Conservation (phyloP, 92 coral and sea anemone genomes). For the Palythoa heliodiscus region DNA sequence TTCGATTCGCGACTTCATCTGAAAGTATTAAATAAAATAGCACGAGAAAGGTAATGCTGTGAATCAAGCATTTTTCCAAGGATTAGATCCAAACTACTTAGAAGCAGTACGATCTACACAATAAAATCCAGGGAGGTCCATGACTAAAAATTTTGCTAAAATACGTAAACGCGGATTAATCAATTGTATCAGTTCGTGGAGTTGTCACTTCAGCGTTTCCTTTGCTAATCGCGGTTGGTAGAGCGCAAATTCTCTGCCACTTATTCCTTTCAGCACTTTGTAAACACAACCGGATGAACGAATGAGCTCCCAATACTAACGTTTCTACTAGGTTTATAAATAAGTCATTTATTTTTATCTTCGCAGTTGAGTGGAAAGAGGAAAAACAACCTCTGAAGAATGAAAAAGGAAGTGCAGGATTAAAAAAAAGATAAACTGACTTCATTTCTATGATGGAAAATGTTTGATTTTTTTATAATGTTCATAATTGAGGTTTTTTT, state of each 20-base stretch:
- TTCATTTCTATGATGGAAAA: slow-evolving; percentile 14
- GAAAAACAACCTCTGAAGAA: neutral
- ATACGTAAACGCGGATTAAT: slow-evolving; percentile 15
- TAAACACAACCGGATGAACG: slow-evolving; percentile 63
- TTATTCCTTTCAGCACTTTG: slow-evolving; percentile 53
- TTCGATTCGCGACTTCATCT: neutral
- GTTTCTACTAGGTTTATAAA: slow-evolving; percentile 6
- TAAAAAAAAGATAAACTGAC: slow-evolving; percentile 31
- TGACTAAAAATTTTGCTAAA: slow-evolving; percentile 15
- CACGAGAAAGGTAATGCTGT: slow-evolving; percentile 18
- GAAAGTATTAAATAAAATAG: neutral
- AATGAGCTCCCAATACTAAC: slow-evolving; percentile 61
- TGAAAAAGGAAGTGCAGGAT: slow-evolving; percentile 20
- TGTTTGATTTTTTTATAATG: neutral
- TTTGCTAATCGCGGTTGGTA: slow-evolving; percentile 42
- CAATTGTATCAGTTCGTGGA: slow-evolving; percentile 39
- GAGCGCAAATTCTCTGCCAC: slow-evolving; percentile 53
- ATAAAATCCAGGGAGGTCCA: slow-evolving; percentile 31
- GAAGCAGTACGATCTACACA: slow-evolving; percentile 16
- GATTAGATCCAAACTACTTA: slow-evolving; percentile 20
- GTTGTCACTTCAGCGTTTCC: slow-evolving; percentile 49
- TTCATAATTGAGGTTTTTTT: neutral
- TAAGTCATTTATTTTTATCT: slow-evolving; percentile 5
- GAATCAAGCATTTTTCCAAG: slow-evolving; percentile 13
- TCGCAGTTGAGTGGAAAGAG: neutral